Conservation (phyloP, 2,888 invertebrate genomes). For the Ditula angustiorana region DNA sequence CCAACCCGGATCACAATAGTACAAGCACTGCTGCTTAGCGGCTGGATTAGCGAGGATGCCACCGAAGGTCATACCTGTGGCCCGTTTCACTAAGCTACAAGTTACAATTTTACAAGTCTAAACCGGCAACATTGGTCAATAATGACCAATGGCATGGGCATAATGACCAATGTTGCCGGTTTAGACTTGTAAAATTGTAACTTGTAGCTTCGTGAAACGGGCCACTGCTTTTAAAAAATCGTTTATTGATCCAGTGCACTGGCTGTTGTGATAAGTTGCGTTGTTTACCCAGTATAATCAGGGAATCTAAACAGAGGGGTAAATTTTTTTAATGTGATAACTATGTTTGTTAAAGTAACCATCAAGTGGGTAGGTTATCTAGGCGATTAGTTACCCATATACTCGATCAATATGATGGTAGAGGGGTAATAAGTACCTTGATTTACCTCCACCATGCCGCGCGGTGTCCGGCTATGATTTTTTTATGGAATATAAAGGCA, state of each 20-base stretch:
- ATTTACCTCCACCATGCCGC: background rate
- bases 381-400: background rate
- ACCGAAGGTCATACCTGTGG: no score
- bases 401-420: background rate
- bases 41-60: no score
- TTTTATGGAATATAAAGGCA: no score
- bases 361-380: constrained; percentile 3
- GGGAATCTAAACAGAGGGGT: constrained; percentile 16
- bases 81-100: no score
- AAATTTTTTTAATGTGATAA: constrained; percentile 38
- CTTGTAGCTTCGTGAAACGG: no score
- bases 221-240: no score
- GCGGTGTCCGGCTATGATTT: no score
- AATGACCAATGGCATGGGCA: background rate
- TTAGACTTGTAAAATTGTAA: background rate
- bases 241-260: background rate
- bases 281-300: constrained; percentile 30
- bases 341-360: constrained; percentile 14
- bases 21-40: no score
- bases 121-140: no score
- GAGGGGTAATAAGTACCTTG: background rate
- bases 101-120: no score
- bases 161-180: background rate
- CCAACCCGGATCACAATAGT: no score
- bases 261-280: constrained; percentile 10